Evolutionary conservation across 2,797 vertebrate species (phyloP), one percentile per base, ranked within the genome.

Genomic region (Pteropus rufus): DNA sequence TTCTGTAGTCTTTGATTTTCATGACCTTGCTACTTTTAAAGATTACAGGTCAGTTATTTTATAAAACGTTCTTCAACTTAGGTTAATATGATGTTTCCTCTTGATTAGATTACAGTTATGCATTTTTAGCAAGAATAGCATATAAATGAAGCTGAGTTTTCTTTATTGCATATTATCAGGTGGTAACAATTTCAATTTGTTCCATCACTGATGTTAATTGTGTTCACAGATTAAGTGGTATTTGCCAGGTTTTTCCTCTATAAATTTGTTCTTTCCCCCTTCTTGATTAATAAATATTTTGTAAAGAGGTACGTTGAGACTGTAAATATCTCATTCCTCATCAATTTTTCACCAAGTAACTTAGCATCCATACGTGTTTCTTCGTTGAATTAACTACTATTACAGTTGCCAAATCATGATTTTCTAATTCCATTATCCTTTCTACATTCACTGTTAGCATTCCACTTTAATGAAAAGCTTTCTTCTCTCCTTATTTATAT

Each of bases 291-390:
- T 67, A 90, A 91, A 34, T 82, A 62, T 64, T 92, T 89, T 72
- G 15, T 75, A 56, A 31, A 60, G 60, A 95, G 24, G 14, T 89
- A 93, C 14, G 88, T 89, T 76, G 72, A 93, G 65, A 88, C 36
- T 44, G 39, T 64, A 76, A 75, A 58, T 75, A 91, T 83, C 11
- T 52, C 24, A 91, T 76, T 69, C 65, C 31, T 91, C 60, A 86
- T 70, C 54, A 89, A 39, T 60, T 91, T 89, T 91, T 91, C 70
- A 76, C 34, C 44, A 91, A 93, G 36, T 93, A 65, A 44, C n/a
- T 67, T 91, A 75, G 26, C 41, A 80, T 36, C 84, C 18, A 36
- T 12, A 80, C n/a, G 81, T 54, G 10, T 64, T 88, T 77, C 69
- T 89, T 93, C 36, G 24, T 56, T 77, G 31, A 89, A 76, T 77